Conservation (phyloP, 2,113 vertebrate genomes). For the Caracal caracal region DNA sequence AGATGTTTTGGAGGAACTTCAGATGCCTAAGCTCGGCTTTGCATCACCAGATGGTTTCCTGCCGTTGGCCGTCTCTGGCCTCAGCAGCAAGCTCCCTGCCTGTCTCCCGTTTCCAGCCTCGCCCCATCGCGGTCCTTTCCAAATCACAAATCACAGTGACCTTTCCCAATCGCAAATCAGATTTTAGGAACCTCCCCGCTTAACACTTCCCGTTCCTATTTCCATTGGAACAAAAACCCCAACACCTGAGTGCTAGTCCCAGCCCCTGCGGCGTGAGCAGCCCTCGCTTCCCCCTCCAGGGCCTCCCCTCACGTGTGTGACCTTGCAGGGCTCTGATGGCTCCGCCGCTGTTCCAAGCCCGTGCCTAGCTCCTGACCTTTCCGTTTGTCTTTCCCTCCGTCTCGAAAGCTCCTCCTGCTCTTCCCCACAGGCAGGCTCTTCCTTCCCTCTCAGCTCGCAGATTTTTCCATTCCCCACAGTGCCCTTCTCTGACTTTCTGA, state of each 20-base stretch:
- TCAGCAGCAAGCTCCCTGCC: background rate
- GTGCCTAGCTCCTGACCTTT: rapidly evolving
- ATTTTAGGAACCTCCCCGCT: background rate
- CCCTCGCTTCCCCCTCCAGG: background rate
- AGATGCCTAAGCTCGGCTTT: background rate
- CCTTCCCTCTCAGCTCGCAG: background rate
- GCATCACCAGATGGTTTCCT: background rate
- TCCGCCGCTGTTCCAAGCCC: background rate
- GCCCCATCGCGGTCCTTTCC: background rate
- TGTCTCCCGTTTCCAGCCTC: background rate
- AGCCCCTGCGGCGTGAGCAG: background rate
- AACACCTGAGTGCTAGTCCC: background rate
- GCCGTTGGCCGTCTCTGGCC: rapidly evolving
- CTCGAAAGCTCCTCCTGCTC: background rate
- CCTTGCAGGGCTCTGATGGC: background rate
- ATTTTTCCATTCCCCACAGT: background rate
- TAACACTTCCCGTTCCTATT: background rate
- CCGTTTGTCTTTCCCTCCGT: background rate
- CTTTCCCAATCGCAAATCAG: background rate
- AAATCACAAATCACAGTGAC: background rate
- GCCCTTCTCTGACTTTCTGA: background rate
- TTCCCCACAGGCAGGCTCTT: background rate
- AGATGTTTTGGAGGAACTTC: background rate
- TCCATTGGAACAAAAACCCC: background rate
- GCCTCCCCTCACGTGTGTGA: background rate